Evolutionary conservation across 2,888 invertebrate species (phyloP).

Genomic region (Drosophila sordidapex): DNA sequence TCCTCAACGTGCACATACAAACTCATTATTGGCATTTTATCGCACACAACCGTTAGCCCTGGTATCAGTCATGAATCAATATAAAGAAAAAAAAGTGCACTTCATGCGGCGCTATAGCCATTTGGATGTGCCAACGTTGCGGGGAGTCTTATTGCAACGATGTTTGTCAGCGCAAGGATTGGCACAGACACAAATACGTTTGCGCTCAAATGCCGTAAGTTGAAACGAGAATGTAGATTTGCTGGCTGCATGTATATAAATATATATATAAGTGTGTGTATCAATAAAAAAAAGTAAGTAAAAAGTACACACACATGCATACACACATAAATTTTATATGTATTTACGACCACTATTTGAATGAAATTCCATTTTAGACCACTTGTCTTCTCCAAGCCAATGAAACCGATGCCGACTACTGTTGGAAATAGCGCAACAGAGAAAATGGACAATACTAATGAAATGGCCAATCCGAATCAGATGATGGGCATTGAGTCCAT

Average conservation of each 20-base stretch:
- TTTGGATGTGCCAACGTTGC: slow-evolving; percentile 60
- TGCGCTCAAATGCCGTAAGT: slow-evolving; percentile 61
- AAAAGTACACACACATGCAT: neutral
- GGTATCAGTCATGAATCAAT: slow-evolving; percentile 1
- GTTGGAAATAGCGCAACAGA: neutral
- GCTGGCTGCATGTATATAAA: neutral
- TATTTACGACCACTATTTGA: neutral
- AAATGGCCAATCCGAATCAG: neutral
- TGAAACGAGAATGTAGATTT: neutral
- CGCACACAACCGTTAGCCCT: neutral
- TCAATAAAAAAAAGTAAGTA: neutral
- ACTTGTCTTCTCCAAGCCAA: slow-evolving; percentile 4
- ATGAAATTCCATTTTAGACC: slow-evolving; percentile 6
- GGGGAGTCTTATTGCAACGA: slow-evolving; percentile 53
- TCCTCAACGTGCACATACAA: neutral
- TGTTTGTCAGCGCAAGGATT: slow-evolving; percentile 58
- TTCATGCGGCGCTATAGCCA: slow-evolving; percentile 25
- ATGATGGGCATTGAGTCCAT: neutral
- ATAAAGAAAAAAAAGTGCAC: slow-evolving; percentile 14
- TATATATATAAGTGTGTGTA: neutral
- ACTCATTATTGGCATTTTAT: neutral
- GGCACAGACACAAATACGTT: slow-evolving; percentile 52
- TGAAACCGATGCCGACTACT: neutral
- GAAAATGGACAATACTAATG: too few relatives aligned
- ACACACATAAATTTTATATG: neutral